Conservation (phyloP, 2,113 vertebrate species). For the Noturus placidus region DNA sequence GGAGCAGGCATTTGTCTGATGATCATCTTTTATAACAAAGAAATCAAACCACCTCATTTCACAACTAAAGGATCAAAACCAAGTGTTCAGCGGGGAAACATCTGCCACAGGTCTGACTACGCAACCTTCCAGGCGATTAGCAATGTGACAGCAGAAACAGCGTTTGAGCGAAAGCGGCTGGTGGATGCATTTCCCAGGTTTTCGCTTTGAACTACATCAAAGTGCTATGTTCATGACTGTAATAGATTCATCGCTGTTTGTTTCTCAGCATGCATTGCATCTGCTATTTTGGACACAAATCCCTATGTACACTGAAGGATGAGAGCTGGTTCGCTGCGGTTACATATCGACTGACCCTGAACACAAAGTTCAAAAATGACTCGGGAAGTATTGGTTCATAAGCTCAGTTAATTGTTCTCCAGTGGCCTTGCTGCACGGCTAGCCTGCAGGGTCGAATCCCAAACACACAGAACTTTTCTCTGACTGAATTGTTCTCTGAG, state of each 20-base stretch:
- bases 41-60: slow-evolving; percentile 48
- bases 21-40: slow-evolving; percentile 52
- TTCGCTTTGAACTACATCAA: slow-evolving; percentile 23
- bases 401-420: slow-evolving; percentile 53
- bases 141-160: neutral
- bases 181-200: neutral
- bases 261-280: neutral
- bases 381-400: slow-evolving; percentile 40
- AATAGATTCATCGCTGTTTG: neutral
- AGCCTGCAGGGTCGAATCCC: slow-evolving; percentile 35
- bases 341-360: slow-evolving; percentile 47
- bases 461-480: slow-evolving; percentile 28
- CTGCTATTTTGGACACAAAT: slow-evolving; percentile 13
- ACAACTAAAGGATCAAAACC: slow-evolving; percentile 18
- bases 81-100: neutral
- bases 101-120: slow-evolving; percentile 2
- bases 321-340: neutral
- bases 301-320: slow-evolving; percentile 16
- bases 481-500: slow-evolving; percentile 16
- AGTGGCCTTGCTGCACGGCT: slow-evolving; percentile 35
- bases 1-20: neutral
- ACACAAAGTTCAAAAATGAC: slow-evolving; percentile 34
- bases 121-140: slow-evolving; percentile 21
- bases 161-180: neutral
- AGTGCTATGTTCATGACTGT: neutral